phyloP scores from a whole-genome alignment of 2,888 invertebrate species.

The Corythucha ciliata region DNA sequence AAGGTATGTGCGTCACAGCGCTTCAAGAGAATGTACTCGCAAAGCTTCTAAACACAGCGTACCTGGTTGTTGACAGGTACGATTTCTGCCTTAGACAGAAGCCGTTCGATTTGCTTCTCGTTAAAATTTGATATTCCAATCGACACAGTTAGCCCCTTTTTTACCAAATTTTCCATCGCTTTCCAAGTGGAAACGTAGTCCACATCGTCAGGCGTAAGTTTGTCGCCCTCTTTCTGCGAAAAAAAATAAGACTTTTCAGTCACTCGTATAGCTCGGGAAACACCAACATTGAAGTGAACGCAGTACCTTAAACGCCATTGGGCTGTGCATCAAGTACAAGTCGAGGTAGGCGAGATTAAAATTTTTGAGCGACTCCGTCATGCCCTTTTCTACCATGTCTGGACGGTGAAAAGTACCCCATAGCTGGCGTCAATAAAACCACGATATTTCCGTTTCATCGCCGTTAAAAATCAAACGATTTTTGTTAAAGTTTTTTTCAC shows the following conservation, averaged over 20 bases:
- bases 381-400: conserved; percentile 61
- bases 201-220: conserved; percentile 52
- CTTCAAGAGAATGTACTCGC: too few species aligned
- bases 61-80: conserved; percentile 60
- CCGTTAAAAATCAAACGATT: too few species aligned
- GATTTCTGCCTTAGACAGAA: conserved; percentile 52
- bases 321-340: conserved; percentile 88
- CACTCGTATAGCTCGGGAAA: too few species aligned
- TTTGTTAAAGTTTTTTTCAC: too few species aligned
- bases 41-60: too few species aligned
- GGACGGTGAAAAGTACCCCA: conserved; percentile 84
- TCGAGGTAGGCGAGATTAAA: conserved; percentile 71
- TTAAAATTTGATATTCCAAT: conserved; percentile 82
- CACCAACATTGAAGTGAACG: too few species aligned
- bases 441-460: too few species aligned
- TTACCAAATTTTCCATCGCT: conserved; percentile 61
- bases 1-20: too few species aligned
- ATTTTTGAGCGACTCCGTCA: conserved; percentile 57
- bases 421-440: too few species aligned
- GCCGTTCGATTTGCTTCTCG: conserved; percentile 56
- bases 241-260: too few species aligned
- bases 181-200: conserved; percentile 68
- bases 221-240: conserved; percentile 56
- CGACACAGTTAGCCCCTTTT: conserved; percentile 56
- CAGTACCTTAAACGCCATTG: conserved; percentile 66